Evolutionary conservation across 2,888 invertebrate species (phyloP).

Genomic region (Amiota communis): DNA sequence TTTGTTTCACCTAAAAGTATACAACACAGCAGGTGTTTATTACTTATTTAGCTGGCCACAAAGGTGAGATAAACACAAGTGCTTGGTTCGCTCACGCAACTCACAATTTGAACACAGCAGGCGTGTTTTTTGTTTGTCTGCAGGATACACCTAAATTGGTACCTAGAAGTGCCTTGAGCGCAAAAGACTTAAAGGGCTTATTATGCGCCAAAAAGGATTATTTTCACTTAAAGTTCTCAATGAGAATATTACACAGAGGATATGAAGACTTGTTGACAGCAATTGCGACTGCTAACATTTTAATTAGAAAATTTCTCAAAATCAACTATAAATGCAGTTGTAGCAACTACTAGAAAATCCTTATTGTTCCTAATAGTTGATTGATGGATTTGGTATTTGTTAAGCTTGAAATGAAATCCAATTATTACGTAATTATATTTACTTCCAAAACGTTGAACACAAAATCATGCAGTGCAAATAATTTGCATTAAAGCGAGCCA

Average conservation of each 20-base stretch:
- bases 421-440: slow-evolving; percentile 25
- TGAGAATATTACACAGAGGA: not conserved
- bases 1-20: slow-evolving; percentile 10
- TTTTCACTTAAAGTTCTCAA: slow-evolving; percentile 8
- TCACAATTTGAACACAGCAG: slow-evolving; percentile 9
- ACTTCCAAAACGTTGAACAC: slow-evolving; percentile 23
- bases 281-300: slow-evolving; percentile 50
- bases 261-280: slow-evolving; percentile 22
- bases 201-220: slow-evolving; percentile 4
- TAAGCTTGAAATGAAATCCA: slow-evolving; percentile 17
- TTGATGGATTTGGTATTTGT: not conserved
- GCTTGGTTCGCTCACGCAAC: not conserved
- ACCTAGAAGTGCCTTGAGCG: not conserved
- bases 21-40: slow-evolving; percentile 54
- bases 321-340: slow-evolving; percentile 37
- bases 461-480: slow-evolving; percentile 16
- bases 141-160: too few relatives aligned
- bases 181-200: slow-evolving; percentile 16
- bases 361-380: too few relatives aligned
- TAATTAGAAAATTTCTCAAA: slow-evolving; percentile 62
- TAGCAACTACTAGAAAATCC: too few relatives aligned
- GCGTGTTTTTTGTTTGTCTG: not conserved
- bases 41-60: slow-evolving; percentile 55
- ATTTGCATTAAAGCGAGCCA: slow-evolving; percentile 3
- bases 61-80: slow-evolving; percentile 20